Base-by-base conservation (phyloP, 2,888 invertebrate species). In the Eumerus sabulonum region DNA sequence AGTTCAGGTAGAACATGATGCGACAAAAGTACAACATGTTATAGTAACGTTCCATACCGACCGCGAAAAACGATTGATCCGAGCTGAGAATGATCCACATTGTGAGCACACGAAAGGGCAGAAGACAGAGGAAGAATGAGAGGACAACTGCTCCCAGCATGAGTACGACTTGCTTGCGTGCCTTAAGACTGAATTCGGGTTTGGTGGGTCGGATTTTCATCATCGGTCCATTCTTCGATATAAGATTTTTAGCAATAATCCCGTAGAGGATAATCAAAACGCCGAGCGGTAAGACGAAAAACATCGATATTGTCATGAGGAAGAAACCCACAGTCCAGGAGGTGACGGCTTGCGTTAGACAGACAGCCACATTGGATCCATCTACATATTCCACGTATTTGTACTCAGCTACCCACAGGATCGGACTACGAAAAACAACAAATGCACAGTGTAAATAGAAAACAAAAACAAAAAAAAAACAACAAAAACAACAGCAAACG, bases 141-240 rank as follows among this genome's bases (percentile, higher is more conserved):
- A 96, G 87, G 2, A 96, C 96, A 14, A 96, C 96, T 0, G 96
- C 94, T 48, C 95, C 94, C 71, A 96, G 90, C 96, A 96, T 96
- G 67, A 95, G 87, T 42, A 96, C 95, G 16, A 96, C 96, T 90
- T 96, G 96, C 84, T 92, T 92, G 83, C 95, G 91, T 0, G 95
- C 95, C 85, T 94, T 91, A 85, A 93, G 93, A 51, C 92, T 93
- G 79, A 94, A 93, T 66, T 93, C 92, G 81, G 93, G 93, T 86
- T 94, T 94, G 83, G 93, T 93, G 88, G 93, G 91, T 40, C 93
- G 92, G 57, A 93, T 90, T 85, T 92, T 92, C 62, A 92, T 90
- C 83, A 92, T 92, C 50, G 93, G 91, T 4, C 90, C 91, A 83
- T 92, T 91, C 72, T 87, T 88, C 56, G 93, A 92, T 87, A 96